phyloP scores from a whole-genome alignment of 2,113 vertebrate species.

The Equus przewalskii region DNA sequence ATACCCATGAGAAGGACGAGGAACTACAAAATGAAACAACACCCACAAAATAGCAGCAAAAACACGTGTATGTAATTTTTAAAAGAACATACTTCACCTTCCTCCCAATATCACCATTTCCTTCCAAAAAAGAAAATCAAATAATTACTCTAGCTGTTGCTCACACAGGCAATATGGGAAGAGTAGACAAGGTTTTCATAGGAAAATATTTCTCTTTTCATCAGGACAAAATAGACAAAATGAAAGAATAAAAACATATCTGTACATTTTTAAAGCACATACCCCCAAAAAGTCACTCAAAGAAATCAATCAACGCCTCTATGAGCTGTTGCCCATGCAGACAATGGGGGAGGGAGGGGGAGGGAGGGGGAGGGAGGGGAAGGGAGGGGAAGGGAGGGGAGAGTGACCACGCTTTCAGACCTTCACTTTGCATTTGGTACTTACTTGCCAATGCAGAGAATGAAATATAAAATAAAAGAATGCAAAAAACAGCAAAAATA shows the following conservation, averaged over 20 bases:
- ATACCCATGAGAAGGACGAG: not conserved
- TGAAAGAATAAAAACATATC: conserved; percentile 48
- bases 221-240: conserved; percentile 36
- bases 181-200: not conserved
- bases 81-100: not conserved
- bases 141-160: not conserved
- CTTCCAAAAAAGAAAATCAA: conserved; percentile 18
- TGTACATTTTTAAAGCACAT: conserved; percentile 11
- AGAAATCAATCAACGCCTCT: not conserved
- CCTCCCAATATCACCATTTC: not conserved
- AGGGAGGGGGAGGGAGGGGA: too few species aligned
- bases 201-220: not conserved
- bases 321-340: not conserved
- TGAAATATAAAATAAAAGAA: conserved; percentile 45
- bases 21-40: not conserved
- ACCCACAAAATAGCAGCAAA: not conserved
- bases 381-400: not conserved
- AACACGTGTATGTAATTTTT: not conserved
- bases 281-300: not conserved
- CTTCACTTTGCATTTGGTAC: not conserved
- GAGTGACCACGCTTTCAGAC: not conserved
- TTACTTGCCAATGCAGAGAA: not conserved
- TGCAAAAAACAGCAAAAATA: conserved; percentile 22
- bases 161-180: not conserved
- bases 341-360: not conserved